Percentiles rank a stretch among this genome's conserved stretches.
These are phyloP conservation scores for Heliconius hortense DNA, from an alignment of 2,888 invertebrate genomes.

Conservation along the genomic window DNA sequence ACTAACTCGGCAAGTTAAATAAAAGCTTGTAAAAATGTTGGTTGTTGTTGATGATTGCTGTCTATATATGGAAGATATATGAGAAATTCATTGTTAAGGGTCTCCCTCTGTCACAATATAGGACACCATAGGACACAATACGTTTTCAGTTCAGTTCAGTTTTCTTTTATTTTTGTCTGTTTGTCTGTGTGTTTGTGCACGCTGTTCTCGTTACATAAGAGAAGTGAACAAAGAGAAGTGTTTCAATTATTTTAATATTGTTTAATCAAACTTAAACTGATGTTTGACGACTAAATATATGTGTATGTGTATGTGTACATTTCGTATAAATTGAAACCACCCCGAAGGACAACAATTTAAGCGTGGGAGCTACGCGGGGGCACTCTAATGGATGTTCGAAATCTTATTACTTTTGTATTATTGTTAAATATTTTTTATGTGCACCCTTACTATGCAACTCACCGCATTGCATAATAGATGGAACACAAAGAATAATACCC, in stretches of 20 bases:
- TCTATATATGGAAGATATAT: no score
- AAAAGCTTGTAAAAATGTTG: no score
- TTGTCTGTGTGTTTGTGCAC: no score
- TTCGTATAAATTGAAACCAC: conserved; percentile 50
- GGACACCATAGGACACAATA: no score
- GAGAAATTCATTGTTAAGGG: no score
- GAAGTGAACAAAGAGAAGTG: not conserved
- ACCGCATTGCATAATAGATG: conserved; percentile 60
- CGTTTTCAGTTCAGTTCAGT: no score
- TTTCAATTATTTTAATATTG: not conserved
- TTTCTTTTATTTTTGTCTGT: no score
- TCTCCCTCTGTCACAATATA: no score
- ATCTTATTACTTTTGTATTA: conserved; percentile 75
- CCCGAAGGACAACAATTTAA: conserved; percentile 57
- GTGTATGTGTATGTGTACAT: no score
- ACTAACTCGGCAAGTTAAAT: no score
- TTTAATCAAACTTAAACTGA: not conserved
- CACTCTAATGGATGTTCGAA: conserved; percentile 68
- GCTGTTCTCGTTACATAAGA: not conserved
- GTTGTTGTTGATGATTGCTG: no score
- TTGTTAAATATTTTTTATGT: conserved; percentile 65
- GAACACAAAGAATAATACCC: conserved; percentile 48
- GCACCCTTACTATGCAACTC: conserved; percentile 52
- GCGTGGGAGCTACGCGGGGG: conserved; percentile 75
- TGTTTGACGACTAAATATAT: conserved; percentile 7